Evolutionary conservation across 2,113 vertebrate genomes (phyloP), one percentile per base, ranked within the genome.

Genomic region (Aldabrachelys gigantea): DNA sequence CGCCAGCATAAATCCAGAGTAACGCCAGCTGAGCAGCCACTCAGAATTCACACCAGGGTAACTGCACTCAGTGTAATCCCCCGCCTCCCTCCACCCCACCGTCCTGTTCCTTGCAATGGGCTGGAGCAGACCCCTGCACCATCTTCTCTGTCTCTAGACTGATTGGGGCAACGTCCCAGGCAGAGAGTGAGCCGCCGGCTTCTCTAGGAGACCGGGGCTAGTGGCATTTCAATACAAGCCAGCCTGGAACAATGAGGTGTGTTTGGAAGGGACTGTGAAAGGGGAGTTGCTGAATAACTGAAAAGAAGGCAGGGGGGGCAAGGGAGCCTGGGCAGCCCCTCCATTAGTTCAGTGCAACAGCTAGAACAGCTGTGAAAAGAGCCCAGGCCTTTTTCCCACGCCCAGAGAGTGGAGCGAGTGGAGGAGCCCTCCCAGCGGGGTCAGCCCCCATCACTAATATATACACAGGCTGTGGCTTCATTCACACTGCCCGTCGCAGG

Each of bases 371-470:
- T 99, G 99, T 99, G 99, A 99, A 99, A 99, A 98, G 98, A 98
- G 98, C 98, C 98, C 98, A 97, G 97, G 98, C 98, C 99, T 99
- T 99, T 99, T 99, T 99, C 99, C 99, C 99, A 99, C 99, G 99
- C 98, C 99, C 98, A 94, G 98, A 95, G 88, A 96, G 93, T 97
- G 97, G 98, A 88, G 97, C 97, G 96, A 98, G 98, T 98, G 98
- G 98, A 97, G 98, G 98, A 97, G 98, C 98, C 97, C 98, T 98
- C 98, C 98, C 95, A 97, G 98, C 97, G 98, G 98, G 99, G 99
- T 99, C 99, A 99, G 98, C 98, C 98, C 98, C 98, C 98, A 98
- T 97, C 96, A 95, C 98, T 98, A 98, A 98, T 98, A 98, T 98
- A 99, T 97, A 98, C 98, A 98, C 98, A 97, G 97, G 94, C 98